Conservation (phyloP, 2,888 invertebrate species). For the Cosmorhoe ocellata region DNA sequence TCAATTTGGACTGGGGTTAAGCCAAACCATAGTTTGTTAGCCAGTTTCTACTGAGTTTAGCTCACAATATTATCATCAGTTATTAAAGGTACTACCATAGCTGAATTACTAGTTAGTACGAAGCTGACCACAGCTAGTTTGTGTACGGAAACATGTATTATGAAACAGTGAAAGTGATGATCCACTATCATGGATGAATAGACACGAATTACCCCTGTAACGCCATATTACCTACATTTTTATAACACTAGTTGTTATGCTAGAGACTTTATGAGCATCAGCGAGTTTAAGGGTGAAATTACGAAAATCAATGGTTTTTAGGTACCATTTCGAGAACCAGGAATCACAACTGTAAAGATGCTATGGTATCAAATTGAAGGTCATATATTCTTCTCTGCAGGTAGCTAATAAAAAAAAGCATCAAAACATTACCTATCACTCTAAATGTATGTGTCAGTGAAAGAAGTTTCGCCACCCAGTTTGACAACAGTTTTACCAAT, state of each 20-base stretch:
- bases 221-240: constrained; percentile 19
- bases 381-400: too few relatives aligned
- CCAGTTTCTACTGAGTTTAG: neutral
- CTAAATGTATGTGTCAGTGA: too few relatives aligned
- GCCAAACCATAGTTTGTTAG: neutral
- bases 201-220: constrained; percentile 18
- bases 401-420: too few relatives aligned
- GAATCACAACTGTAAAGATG: too few relatives aligned
- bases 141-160: constrained; percentile 10
- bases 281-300: neutral
- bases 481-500: too few relatives aligned
- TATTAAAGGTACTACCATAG: neutral
- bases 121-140: neutral
- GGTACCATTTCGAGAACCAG: too few relatives aligned
- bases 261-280: neutral
- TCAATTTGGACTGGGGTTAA: constrained; percentile 3
- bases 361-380: too few relatives aligned
- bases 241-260: constrained; percentile 17
- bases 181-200: constrained; percentile 13
- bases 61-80: neutral
- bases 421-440: too few relatives aligned
- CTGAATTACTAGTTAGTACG: neutral
- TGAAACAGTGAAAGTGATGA: constrained; percentile 24
- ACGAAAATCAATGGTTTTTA: too few relatives aligned
- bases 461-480: too few relatives aligned